Percentiles rank a stretch among this genome's conserved stretches.
Conservation (phyloP, 2,797 vertebrate species). For the Poecilia picta region DNA sequence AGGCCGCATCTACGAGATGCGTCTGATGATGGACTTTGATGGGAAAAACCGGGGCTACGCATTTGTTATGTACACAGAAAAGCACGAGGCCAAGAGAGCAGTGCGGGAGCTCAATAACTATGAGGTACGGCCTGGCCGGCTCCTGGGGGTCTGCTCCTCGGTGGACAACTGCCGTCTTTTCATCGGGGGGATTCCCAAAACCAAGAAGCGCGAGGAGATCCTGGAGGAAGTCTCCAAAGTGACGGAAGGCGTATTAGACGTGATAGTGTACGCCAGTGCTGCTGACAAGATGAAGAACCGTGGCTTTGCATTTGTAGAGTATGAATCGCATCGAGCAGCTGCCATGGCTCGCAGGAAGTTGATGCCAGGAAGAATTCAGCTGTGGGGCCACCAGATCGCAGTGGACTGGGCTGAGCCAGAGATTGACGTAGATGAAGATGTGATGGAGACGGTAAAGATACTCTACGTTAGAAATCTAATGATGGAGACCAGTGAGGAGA, state of each 20-base stretch:
- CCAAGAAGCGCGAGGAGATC: slow-evolving; percentile 99
- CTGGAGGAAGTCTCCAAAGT: slow-evolving; percentile 98
- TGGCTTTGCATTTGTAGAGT: slow-evolving; percentile 98
- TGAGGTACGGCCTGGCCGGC: slow-evolving; percentile 93
- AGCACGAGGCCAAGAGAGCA: slow-evolving; percentile 93
- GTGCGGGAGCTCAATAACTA: slow-evolving; percentile 98
- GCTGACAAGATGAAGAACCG: slow-evolving; percentile 99
- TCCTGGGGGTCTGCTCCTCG: slow-evolving; percentile 96
- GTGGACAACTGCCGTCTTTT: slow-evolving; percentile 99
- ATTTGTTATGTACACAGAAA: slow-evolving; percentile 97
- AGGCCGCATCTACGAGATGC: slow-evolving; percentile 98
- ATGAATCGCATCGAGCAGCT: slow-evolving; percentile 95
- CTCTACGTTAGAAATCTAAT: slow-evolving; percentile 98
- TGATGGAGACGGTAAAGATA: slow-evolving; percentile 99
- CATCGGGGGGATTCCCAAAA: slow-evolving; percentile 98
- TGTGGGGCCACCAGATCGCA: slow-evolving; percentile 99
- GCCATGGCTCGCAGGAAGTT: slow-evolving; percentile 98
- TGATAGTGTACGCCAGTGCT: slow-evolving; percentile 97
- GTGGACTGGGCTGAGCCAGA: slow-evolving; percentile 99
- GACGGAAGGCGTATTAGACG: slow-evolving; percentile 95
- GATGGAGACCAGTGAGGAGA: slow-evolving; percentile 98
- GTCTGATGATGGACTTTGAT: slow-evolving; percentile 99
- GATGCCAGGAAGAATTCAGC: slow-evolving; percentile 97
- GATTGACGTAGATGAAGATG: slow-evolving; percentile 97
- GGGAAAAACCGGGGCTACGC: slow-evolving; percentile 98